These are phyloP conservation scores for Xenentodon cancila DNA, from an alignment of 2,797 vertebrate genomes.

Conservation along the genomic window DNA sequence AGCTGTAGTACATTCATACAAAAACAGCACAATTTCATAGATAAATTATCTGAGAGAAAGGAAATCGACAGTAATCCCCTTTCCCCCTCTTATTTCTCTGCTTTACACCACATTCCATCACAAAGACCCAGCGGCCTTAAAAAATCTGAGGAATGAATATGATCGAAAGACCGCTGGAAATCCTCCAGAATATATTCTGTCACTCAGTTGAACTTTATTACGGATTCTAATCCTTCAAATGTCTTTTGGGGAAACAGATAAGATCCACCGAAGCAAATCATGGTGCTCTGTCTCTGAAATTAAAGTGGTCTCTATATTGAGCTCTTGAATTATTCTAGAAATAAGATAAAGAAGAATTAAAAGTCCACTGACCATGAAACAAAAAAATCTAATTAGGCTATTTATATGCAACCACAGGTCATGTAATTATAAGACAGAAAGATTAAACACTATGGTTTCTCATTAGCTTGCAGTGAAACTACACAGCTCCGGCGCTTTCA, in stretches of 20 bases:
- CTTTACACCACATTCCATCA: conserved; percentile 31
- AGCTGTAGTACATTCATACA: not conserved
- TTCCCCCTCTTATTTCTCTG: not conserved
- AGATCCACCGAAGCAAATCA: conserved; percentile 39
- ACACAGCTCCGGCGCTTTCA: conserved; percentile 27
- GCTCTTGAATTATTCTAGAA: conserved; percentile 39
- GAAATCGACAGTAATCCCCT: not conserved
- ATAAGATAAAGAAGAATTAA: conserved; percentile 67
- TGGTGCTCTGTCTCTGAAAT: conserved; percentile 28
- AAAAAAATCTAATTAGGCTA: conserved; percentile 76
- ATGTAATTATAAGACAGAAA: conserved; percentile 60
- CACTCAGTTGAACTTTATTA: conserved; percentile 7
- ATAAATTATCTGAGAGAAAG: not conserved
- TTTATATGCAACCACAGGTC: conserved; percentile 77
- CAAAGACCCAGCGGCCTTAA: conserved; percentile 10
- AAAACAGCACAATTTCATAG: not conserved
- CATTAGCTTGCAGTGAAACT: conserved; percentile 51
- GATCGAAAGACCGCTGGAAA: conserved; percentile 20
- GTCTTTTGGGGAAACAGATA: conserved; percentile 33
- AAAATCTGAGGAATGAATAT: conserved; percentile 56
- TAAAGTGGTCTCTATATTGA: conserved; percentile 44
- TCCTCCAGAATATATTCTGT: conserved; percentile 2
- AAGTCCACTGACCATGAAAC: conserved; percentile 55
- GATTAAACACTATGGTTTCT: conserved; percentile 62
- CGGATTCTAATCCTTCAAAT: conserved; percentile 13